phyloP scores from a whole-genome alignment of 1,140 invertebrate genomes.

The Aphis gossypii region DNA sequence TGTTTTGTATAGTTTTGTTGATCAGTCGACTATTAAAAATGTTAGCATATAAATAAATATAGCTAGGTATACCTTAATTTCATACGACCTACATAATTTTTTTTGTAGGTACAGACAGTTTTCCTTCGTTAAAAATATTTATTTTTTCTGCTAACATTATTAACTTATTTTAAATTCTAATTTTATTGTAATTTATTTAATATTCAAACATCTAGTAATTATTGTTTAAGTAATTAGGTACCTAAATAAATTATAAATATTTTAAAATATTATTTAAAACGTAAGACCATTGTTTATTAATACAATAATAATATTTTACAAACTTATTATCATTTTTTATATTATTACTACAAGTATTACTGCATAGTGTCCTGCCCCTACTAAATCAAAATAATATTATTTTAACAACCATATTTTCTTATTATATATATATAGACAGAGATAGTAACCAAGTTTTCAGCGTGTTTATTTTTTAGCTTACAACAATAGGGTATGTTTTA shows the following conservation, averaged over 20 bases:
- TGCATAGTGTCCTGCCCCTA: not conserved
- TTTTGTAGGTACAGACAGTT: not conserved
- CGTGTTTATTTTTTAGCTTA: not conserved
- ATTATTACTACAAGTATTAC: not conserved
- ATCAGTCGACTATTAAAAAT: slow-evolving; percentile 1
- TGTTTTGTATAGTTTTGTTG: slow-evolving; percentile 2
- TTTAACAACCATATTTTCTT: not conserved
- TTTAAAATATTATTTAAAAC: too few species aligned
- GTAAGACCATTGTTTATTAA: too few species aligned
- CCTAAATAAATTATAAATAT: too few species aligned
- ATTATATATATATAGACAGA: not conserved
- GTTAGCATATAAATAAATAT: not conserved
- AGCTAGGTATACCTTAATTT: not conserved
- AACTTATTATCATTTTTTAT: not conserved
- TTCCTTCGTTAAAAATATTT: not conserved
- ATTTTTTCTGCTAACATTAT: not conserved
- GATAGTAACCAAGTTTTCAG: not conserved
- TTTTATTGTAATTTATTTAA: not conserved
- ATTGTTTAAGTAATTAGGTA: not conserved
- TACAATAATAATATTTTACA: not conserved
- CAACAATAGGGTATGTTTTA: not conserved
- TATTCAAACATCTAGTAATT: not conserved
- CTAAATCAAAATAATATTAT: not conserved
- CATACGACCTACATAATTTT: not conserved
- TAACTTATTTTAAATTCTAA: not conserved